Evolutionary conservation across 2,113 vertebrate genomes (phyloP).

Genomic region (Pomatorhinus ruficollis): DNA sequence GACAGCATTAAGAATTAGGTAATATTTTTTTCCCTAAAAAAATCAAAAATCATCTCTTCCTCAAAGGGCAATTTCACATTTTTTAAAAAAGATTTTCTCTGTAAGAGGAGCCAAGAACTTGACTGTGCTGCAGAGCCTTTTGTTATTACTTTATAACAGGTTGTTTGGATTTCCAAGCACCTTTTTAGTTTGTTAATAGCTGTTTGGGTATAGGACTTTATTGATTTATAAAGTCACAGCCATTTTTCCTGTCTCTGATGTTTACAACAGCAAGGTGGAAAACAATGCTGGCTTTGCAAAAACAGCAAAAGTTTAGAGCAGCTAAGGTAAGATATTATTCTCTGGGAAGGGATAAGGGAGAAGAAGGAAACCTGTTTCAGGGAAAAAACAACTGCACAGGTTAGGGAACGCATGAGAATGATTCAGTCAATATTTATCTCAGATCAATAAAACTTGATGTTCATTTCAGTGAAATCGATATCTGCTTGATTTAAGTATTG

Average conservation of each 20-base stretch:
- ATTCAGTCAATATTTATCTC: conserved; percentile 6
- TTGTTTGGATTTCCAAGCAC: conserved; percentile 3
- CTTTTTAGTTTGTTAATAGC: conserved; percentile 21
- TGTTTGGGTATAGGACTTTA: not conserved
- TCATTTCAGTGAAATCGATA: conserved; percentile 1
- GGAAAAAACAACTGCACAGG: not conserved
- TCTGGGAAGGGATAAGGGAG: not conserved
- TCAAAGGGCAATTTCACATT: not conserved
- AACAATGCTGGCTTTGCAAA: not conserved
- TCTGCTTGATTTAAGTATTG: not conserved
- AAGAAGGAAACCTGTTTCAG: not conserved
- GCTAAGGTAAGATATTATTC: not conserved
- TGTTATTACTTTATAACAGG: not conserved
- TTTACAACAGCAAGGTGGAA: not conserved
- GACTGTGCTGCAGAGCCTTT: not conserved
- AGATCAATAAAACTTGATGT: conserved; percentile 6
- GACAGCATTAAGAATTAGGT: not conserved
- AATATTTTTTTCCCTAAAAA: not conserved
- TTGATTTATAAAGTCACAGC: conserved; percentile 22
- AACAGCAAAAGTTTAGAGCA: not conserved
- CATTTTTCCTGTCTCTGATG: conserved; percentile 16
- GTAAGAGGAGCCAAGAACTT: not conserved
- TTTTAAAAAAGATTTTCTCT: not conserved
- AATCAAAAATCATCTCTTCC: not conserved
- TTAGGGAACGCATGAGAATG: not conserved